A percentile compares a stretch with the other conserved stretches of the same genome.
Evolutionary conservation across 2,113 vertebrate species (phyloP).

Genomic region (Tupaia chinensis): DNA sequence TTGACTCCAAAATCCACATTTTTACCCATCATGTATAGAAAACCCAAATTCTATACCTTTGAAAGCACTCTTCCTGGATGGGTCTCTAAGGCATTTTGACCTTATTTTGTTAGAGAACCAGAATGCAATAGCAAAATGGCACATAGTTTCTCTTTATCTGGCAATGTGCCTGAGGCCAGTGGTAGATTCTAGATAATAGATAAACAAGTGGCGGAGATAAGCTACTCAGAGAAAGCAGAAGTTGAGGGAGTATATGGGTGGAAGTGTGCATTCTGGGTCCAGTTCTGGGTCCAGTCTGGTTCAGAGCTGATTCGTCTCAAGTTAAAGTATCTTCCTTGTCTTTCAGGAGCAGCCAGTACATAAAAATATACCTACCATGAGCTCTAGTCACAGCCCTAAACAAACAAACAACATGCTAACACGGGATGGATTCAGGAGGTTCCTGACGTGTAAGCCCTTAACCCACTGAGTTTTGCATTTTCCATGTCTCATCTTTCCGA

Average conservation of each 20-base stretch:
- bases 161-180: constrained; percentile 41
- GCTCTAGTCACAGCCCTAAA: constrained; percentile 12
- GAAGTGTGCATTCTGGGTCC: neutral
- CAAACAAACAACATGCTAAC: neutral
- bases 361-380: neutral
- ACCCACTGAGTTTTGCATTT: neutral
- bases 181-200: constrained; percentile 62
- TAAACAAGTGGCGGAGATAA: constrained; percentile 63
- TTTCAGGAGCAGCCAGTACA: constrained; percentile 7
- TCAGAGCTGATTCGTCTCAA: constrained; percentile 37
- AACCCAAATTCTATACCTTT: constrained; percentile 35
- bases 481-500: constrained; percentile 37
- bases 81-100: constrained; percentile 11
- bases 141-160: constrained; percentile 36
- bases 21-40: constrained; percentile 6
- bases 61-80: neutral
- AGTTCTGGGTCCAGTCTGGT: neutral
- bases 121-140: constrained; percentile 31
- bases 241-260: neutral
- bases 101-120: constrained; percentile 45
- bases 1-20: neutral
- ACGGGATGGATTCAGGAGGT: neutral
- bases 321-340: constrained; percentile 13
- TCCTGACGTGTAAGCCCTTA: neutral
- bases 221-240: constrained; percentile 29